Base-by-base conservation (phyloP, 2,888 invertebrate genomes). In the Nemapogon koenigi region DNA sequence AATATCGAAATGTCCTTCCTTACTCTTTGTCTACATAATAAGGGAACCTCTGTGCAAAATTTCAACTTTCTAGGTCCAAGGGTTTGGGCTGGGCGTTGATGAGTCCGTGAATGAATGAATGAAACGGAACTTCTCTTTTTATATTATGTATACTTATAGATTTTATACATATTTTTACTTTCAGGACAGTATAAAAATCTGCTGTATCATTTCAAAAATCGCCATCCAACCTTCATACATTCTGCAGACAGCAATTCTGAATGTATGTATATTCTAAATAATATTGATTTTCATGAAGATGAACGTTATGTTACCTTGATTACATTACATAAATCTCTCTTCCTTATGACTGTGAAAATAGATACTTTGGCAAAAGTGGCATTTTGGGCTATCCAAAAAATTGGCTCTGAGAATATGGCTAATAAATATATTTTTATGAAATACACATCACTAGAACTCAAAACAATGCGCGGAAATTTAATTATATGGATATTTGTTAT, bases 201-300 rank as follows among this genome's bases (percentile, higher is more conserved):
- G 48, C 53, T 71, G 57, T 56, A 62, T 2, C 76, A 76, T 44
- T 73, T 70, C 47, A 65, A 69, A 44, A 68, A 70, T 0, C 62
- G 62, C 22, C 76, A 76, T 40, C 48, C 61, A 1, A 44, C 47
- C 0, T 40, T 67, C 39, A 64, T 63, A 49, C 57, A 56, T 41
- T 48, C 63, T 2, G 53, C 43, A 40, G 52, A 53, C 11, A 64
- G 69, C 41, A 46, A 57, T 3, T 69, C 71, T 22, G 55, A 72
- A 3, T 57, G 61, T 37, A 43, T 68, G 19, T 44, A 48, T 6
- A 58, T 60, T 35, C 40, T 63, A 1, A 51, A 53, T 37, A n/a
- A n/a, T n/a, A n/a, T n/a, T 1, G 51, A 53, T 37, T 33, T 57
- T 8, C 49, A 50, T 14, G 55, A 55, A 19, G 65, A 68, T 45